Evolutionary conservation across 2,113 vertebrate species (phyloP), one percentile per base, ranked within the genome.

Genomic region (Spea multiplicata): DNA sequence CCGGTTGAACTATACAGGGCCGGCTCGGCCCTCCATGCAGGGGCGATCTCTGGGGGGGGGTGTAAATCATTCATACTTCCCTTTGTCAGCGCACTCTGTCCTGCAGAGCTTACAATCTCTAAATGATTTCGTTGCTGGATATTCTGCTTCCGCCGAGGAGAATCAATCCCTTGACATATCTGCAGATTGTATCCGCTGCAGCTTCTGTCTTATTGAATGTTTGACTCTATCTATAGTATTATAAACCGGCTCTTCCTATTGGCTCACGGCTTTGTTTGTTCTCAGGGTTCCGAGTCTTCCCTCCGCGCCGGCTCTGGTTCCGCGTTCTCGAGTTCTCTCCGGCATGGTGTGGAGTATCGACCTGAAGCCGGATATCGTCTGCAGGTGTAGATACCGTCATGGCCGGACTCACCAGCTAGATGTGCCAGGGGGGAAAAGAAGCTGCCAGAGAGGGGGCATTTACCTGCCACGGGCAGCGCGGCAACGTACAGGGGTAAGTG

Each of bases 291-390:
- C 16, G 50, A 71, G 50, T 12, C 5, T 44, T 14, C 12, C 30
- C 30, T 30, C 7, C 55, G 16, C 57, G 6, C 44, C 46, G 62
- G 72, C 61, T 16, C 30, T 55, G 74, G 17, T 67, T 55, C 49
- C 5, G 5, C 9, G 48, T 44, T 48, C 62, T 30, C 16, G 65
- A 64, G 50, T 66, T 49, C 64, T 10, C 53, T 80, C 87, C 75
- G 87, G 86, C 82, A 90, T 90, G 89, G 87, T 90, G 83, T 88
- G 87, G 86, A 75, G 84, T 81, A 84, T 87, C 81, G 86, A 88
- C 71, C 74, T 72, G 67, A 86, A 84, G 83, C 89, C 84, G 77
- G 74, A 74, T 81, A 77, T 80, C 77, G 84, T 86, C 83, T 85
- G 86, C 44, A 46, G 61, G 47, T 73, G 85, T 85, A 83, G 48